Base-by-base conservation (phyloP, 2,797 vertebrate species). In the Cryptoblepharus egeriae region DNA sequence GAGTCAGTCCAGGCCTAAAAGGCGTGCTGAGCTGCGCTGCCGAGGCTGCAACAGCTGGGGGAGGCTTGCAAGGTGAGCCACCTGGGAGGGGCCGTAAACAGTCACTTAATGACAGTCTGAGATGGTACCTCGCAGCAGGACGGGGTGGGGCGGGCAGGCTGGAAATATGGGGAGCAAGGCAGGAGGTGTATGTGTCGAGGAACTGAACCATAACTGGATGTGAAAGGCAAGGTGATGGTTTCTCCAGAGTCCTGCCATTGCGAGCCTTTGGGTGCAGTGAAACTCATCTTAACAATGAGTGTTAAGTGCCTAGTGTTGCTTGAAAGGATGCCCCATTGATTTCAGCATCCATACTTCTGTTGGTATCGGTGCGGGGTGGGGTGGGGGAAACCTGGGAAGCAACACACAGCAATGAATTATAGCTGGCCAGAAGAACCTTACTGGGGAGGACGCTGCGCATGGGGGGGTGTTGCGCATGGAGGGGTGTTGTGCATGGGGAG, bases 51-150 rank as follows among this genome's bases (percentile, higher is more conserved):
- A 12, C 0, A 49, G 58, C 52, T 7, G 72, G 73, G 58, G 45
- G 80, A 84, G 83, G 60, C 90, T 91, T 39, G 13, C 58, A 11
- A 32, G 5, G 32, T 32, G 37, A 28, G 13, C 37, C 13, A 9
- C 5, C 18, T 39, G 57, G 52, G 75, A 35, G 64, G n/a, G 26
- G 32, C 57, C 11, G 57, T 49, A 70, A 77, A 77, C 75, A 63
- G 65, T n/a, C 26, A 3, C 42, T 63, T 70, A 70, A 82, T 82
- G 73, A 70, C 67, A 71, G 30, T 26, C 32, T 61, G 60, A 35
- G 75, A 22, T 64, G 45, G 64, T 77, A 63, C 58, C 32, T 3
- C 49, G 2, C 5, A 39, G 58, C 16, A 32, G 67, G 68, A 58
- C 18, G 45, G 67, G 9, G 12, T 28, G 28, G 57, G n/a, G 71